These are phyloP conservation scores for Amiota minor DNA, from an alignment of 2,888 invertebrate genomes.

Conservation along the genomic window DNA sequence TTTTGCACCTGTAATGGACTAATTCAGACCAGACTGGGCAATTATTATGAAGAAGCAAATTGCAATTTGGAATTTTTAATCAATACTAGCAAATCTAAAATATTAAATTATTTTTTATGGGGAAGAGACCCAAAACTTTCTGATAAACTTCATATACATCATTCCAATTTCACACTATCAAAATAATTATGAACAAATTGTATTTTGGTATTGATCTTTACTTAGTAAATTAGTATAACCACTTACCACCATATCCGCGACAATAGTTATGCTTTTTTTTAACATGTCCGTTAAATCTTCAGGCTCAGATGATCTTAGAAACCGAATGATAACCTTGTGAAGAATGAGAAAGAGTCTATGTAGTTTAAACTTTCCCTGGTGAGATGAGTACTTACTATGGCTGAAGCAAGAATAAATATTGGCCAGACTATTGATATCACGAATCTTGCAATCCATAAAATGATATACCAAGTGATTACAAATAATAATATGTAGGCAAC, in stretches of 20 bases:
- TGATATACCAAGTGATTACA: conserved; percentile 57
- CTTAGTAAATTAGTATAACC: no score
- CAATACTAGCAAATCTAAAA: no score
- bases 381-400: conserved; percentile 46
- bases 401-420: conserved; percentile 51
- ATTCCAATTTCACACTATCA: no score
- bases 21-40: no score
- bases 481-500: conserved; percentile 57
- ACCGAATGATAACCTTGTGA: conserved; percentile 43
- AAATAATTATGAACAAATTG: no score
- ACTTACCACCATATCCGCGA: conserved; percentile 49
- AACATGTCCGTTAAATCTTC: conserved; percentile 45
- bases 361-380: not conserved
- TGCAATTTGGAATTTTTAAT: no score
- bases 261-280: conserved; percentile 36
- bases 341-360: conserved; percentile 8
- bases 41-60: no score
- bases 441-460: conserved; percentile 53
- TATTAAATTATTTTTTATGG: no score
- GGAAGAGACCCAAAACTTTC: no score
- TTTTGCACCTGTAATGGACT: no score
- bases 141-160: no score
- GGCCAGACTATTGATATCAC: conserved; percentile 63
- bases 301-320: conserved; percentile 48
- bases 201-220: no score